Conservation (phyloP, 2,797 vertebrate genomes). For the Pseudochirops cupreus region DNA sequence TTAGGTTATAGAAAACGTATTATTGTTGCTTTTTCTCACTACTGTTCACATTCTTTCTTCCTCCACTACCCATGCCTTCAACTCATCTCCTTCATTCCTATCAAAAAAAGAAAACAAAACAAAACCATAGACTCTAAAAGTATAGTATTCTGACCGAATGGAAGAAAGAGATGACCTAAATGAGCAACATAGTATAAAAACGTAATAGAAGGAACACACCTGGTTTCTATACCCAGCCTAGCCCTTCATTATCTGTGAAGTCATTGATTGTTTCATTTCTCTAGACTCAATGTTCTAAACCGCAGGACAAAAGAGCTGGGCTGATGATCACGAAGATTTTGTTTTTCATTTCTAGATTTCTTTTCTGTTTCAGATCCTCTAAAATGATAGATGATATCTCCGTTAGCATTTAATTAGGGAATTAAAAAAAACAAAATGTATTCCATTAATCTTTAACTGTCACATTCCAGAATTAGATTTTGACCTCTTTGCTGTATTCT, state of each 20-base stretch:
- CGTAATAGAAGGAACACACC: neutral
- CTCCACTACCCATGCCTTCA: neutral
- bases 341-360: neutral
- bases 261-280: neutral
- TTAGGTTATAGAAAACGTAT: neutral
- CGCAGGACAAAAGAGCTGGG: neutral
- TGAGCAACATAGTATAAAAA: neutral
- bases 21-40: conserved; percentile 1
- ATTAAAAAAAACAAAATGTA: neutral
- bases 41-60: neutral
- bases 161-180: neutral
- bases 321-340: neutral
- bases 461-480: neutral
- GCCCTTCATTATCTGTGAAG: neutral
- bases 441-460: neutral
- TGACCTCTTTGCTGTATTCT: neutral
- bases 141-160: neutral
- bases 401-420: neutral
- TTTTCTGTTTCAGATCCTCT: neutral
- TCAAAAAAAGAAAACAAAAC: neutral
- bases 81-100: neutral
- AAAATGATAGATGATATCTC: neutral
- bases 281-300: neutral
- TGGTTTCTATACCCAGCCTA: neutral
- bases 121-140: neutral